Evolutionary conservation across 2,888 invertebrate genomes (phyloP).

Genomic region (Drosophila hamatofila): DNA sequence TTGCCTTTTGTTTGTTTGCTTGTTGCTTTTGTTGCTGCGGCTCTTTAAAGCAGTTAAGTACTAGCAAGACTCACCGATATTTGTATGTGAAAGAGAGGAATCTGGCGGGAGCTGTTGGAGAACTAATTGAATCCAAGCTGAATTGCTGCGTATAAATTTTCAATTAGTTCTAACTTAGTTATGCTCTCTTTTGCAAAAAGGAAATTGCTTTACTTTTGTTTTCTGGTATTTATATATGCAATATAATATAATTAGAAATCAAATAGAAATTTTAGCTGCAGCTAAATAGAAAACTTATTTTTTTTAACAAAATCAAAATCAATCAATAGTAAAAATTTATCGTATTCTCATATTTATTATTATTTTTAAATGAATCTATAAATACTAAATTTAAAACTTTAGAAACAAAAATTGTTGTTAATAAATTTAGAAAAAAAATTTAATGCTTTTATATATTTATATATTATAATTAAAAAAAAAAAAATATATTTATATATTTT

Average conservation of each 20-base stretch:
- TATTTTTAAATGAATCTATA: too few relatives aligned
- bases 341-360: too few relatives aligned
- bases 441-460: too few relatives aligned
- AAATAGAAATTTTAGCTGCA: not conserved
- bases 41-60: constrained; percentile 31
- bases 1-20: constrained; percentile 27
- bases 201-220: not conserved
- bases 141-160: constrained; percentile 9
- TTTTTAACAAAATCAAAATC: too few relatives aligned
- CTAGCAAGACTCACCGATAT: not conserved
- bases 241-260: not conserved
- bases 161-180: constrained; percentile 15
- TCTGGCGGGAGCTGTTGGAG: not conserved
- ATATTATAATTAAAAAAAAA: too few relatives aligned
- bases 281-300: not conserved
- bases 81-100: not conserved
- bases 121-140: constrained; percentile 16
- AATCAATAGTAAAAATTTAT: too few relatives aligned
- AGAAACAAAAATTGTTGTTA: too few relatives aligned
- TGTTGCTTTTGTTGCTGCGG: constrained; percentile 18
- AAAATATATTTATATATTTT: too few relatives aligned
- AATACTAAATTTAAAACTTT: too few relatives aligned
- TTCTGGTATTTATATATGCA: not conserved
- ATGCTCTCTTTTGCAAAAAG: not conserved
- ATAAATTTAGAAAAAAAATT: too few relatives aligned